Evolutionary conservation across 30 jellyfish, hydroid and myxozoan genomes (phyloP), one percentile per base, ranked within the genome.

Genomic region (Cassiopea andromeda): DNA sequence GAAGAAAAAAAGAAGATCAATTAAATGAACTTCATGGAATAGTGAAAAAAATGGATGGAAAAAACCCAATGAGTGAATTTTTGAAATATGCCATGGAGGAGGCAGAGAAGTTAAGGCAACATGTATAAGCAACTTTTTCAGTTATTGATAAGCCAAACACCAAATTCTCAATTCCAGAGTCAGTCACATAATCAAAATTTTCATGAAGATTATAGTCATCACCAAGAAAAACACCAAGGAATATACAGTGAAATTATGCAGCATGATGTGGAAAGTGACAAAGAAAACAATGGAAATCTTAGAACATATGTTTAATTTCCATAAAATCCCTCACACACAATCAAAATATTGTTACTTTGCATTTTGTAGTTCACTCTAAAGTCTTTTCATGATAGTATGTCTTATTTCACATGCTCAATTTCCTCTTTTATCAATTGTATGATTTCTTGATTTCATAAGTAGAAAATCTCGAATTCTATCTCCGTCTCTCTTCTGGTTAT

Each of bases 61-160:
- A 73, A 75, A 80, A 74, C 60, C 93, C 93, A 27, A 77, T 85
- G 88, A 85, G 81, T 69, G 88, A 50, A 44, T 71, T 85, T 57
- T 73, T 85, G 61, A 44, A 54, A 48, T 85, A 73, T 60, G 82
- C 90, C n/a, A 82, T 50, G 60, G 90, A 82, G 48, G 90, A 82
- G 57, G 90, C 90, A 46, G 82, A 48, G 45, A 68, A 60, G 13
- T 61, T 82, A 54, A 82, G 90, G 70, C 71, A 68, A 81, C 90
- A 82, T 46, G 82, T 61, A 46, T 69, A 60, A 1, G 49, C 50
- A 82, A 67, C 70, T 46, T 69, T 82, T 47, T 70, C 69, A 69
- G 69, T 82, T 43, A 27, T 82, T 60, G 46, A 60, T 64, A 13
- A 18, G 57, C 8, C 64, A 50, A 2, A 50, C 64, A 9, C 9